These are phyloP conservation scores for Drosophila quadrilineata DNA, from an alignment of 1,140 invertebrate species.

Conservation along the genomic window DNA sequence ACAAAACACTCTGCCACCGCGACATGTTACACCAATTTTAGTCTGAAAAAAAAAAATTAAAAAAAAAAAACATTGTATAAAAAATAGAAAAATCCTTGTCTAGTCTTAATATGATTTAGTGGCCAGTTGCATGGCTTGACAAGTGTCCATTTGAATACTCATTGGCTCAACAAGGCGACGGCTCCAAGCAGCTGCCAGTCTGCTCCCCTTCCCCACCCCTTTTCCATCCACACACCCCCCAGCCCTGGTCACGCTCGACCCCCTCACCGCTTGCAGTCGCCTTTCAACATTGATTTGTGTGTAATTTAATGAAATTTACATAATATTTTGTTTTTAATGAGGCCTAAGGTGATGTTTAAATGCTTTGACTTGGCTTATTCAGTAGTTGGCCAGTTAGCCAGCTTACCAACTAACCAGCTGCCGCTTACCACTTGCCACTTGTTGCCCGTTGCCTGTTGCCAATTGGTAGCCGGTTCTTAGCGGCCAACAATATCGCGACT, in stretches of 20 bases:
- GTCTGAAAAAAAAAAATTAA: too few species aligned
- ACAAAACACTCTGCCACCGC: neutral
- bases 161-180: constrained; percentile 76
- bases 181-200: constrained; percentile 23
- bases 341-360: constrained; percentile 80
- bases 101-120: constrained; percentile 81
- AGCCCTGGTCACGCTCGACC: neutral
- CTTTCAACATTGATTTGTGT: constrained; percentile 73
- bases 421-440: constrained; percentile 4
- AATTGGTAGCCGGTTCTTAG: constrained; percentile 38
- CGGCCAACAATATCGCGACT: constrained; percentile 3
- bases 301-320: constrained; percentile 80
- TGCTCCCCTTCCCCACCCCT: neutral
- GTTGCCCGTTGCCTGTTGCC: constrained; percentile 30
- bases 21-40: constrained; percentile 73
- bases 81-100: constrained; percentile 78
- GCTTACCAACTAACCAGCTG: too few species aligned
- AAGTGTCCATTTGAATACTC: constrained; percentile 81
- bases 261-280: neutral
- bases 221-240: neutral
- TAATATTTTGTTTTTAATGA: constrained; percentile 80
- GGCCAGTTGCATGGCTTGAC: constrained; percentile 77
- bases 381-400: constrained; percentile 31
- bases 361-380: constrained; percentile 74
- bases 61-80: too few species aligned